Percentiles rank a stretch among this genome's conserved stretches.
Conservation (phyloP, 2,888 invertebrate genomes). For the Molorchus minor region DNA sequence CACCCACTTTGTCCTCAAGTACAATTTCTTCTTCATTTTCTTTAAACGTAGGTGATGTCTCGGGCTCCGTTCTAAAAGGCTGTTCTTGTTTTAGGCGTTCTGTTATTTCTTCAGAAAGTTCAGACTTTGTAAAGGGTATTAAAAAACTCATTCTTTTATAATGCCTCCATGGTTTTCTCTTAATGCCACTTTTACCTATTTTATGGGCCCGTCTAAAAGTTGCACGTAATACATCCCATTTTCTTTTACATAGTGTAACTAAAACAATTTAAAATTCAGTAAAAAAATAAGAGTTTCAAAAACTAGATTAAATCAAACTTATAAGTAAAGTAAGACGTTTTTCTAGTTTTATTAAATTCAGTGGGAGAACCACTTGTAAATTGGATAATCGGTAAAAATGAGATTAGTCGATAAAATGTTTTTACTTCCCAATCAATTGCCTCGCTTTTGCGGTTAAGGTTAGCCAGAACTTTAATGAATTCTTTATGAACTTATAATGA, state of each 20-base stretch:
- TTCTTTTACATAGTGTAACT: conserved; percentile 14
- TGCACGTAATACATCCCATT: conserved; percentile 20
- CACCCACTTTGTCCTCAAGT: not conserved
- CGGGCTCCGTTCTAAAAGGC: conserved; percentile 1
- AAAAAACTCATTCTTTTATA: conserved; percentile 16
- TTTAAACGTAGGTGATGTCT: not conserved
- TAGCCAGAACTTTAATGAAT: too few relatives aligned
- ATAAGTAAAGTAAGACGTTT: too few relatives aligned
- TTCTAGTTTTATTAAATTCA: too few relatives aligned
- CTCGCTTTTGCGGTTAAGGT: too few relatives aligned
- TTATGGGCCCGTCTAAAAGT: conserved; percentile 18
- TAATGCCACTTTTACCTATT: conserved; percentile 10
- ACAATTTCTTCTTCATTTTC: conserved; percentile 8
- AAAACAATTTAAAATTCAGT: conserved; percentile 1
- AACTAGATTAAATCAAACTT: not conserved
- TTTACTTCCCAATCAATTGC: too few relatives aligned
- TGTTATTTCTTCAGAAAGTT: conserved; percentile 7
- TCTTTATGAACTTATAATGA: too few relatives aligned
- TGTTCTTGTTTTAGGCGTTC: conserved; percentile 16
- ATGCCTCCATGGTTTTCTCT: conserved; percentile 12
- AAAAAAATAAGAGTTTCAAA: not conserved
- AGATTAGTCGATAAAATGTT: too few relatives aligned
- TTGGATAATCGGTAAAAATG: too few relatives aligned
- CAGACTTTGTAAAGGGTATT: conserved; percentile 18
- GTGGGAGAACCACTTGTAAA: too few relatives aligned